A percentile compares a stretch with the other conserved stretches of the same genome.
Evolutionary conservation across 2,113 vertebrate species (phyloP).

Genomic region (Thalassarche chlororhynchos): DNA sequence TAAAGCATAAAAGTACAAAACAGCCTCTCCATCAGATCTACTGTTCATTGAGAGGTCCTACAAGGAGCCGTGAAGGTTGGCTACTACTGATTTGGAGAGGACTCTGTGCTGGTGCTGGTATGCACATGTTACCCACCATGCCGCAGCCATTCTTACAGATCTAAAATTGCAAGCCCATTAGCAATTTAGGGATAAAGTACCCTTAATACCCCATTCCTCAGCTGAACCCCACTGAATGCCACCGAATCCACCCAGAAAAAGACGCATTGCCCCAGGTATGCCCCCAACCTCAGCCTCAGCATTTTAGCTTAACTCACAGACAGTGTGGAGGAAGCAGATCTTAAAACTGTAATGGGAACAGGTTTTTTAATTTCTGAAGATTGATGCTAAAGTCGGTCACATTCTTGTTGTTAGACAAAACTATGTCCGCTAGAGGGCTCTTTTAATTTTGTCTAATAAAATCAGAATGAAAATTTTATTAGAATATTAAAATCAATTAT

Average conservation of each 20-base stretch:
- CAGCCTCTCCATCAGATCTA: background rate
- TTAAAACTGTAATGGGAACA: background rate
- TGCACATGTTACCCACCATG: background rate
- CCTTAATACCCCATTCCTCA: background rate
- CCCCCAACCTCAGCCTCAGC: accelerated
- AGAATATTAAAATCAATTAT: background rate
- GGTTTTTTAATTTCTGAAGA: background rate
- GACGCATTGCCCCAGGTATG: background rate
- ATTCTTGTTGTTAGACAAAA: background rate
- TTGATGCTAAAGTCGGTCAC: too few species aligned
- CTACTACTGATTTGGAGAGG: background rate
- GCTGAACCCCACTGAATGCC: background rate
- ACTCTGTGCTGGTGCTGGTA: background rate
- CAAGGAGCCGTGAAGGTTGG: background rate
- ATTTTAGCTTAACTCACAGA: background rate
- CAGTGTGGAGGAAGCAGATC: background rate
- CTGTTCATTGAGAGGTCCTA: background rate
- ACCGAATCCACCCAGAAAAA: background rate
- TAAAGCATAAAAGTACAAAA: background rate
- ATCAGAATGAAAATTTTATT: background rate
- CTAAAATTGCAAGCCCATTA: background rate
- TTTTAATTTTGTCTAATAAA: background rate
- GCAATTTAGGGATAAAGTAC: background rate
- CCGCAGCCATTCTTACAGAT: background rate
- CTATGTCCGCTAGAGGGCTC: background rate